Conservation (phyloP, 2,888 invertebrate species). For the Epsilonema sp. region DNA sequence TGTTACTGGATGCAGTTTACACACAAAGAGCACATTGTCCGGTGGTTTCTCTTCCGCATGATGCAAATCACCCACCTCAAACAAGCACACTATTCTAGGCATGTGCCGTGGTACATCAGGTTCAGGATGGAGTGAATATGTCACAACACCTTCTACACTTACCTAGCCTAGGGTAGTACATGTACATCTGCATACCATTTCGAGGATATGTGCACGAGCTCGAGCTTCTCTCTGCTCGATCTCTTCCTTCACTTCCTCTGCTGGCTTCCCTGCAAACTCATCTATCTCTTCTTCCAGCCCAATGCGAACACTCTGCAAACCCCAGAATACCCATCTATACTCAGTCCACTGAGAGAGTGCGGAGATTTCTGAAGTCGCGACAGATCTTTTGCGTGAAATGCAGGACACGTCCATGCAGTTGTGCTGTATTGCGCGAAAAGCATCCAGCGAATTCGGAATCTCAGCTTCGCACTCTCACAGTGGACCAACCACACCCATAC, state of each 20-base stretch:
- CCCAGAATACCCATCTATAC: not conserved
- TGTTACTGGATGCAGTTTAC: slow-evolving; percentile 94
- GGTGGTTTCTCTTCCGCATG: slow-evolving; percentile 93
- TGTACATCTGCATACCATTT: slow-evolving; percentile 53
- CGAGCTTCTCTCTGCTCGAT: slow-evolving; percentile 76
- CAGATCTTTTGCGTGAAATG: too few relatives aligned
- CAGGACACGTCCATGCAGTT: too few relatives aligned
- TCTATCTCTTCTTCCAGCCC: slow-evolving; percentile 82
- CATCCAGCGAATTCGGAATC: too few relatives aligned
- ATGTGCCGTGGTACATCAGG: too few relatives aligned
- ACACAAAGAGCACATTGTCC: slow-evolving; percentile 95
- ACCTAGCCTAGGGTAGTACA: too few relatives aligned
- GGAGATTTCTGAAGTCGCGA: too few relatives aligned
- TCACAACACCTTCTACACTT: too few relatives aligned
- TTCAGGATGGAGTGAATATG: too few relatives aligned
- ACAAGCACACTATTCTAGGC: not conserved
- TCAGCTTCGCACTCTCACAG: too few relatives aligned
- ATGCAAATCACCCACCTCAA: slow-evolving; percentile 65
- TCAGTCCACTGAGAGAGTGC: too few relatives aligned
- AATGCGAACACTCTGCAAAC: slow-evolving; percentile 35
- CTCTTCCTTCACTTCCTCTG: slow-evolving; percentile 63
- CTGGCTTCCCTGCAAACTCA: slow-evolving; percentile 63
- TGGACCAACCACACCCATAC: too few relatives aligned
- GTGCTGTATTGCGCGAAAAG: too few relatives aligned
- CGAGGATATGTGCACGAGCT: slow-evolving; percentile 84